Conservation (phyloP, 2,888 invertebrate genomes). For the Gasteruption jaculator region DNA sequence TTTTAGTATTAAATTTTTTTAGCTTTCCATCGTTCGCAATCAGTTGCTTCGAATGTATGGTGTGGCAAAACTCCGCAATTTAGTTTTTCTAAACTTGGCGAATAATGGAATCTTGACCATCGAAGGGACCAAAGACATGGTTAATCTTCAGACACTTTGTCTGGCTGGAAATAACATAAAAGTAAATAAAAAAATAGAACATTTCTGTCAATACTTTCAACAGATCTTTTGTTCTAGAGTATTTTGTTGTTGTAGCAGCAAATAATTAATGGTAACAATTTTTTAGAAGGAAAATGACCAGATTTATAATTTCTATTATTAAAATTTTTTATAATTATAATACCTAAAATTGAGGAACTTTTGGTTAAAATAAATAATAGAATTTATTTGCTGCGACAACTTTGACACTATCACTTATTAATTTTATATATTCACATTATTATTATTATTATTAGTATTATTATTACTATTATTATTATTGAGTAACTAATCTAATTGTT, state of each 20-base stretch:
- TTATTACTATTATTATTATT: no score
- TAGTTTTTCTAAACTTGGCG: conserved; percentile 78
- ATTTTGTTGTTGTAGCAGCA: no score
- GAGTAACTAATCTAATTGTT: neutral
- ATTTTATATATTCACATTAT: neutral
- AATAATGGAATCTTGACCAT: conserved; percentile 86
- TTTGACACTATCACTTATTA: neutral
- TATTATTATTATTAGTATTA: no score
- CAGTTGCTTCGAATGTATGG: conserved; percentile 84
- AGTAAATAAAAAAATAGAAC: conserved; percentile 46
- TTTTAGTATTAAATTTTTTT: conserved; percentile 34
- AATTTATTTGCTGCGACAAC: neutral
- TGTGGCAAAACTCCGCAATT: conserved; percentile 72
- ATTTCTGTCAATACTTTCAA: conserved; percentile 7
- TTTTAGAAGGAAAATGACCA: no score
- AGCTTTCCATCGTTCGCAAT: conserved; percentile 84
- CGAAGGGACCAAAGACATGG: conserved; percentile 82
- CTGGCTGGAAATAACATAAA: conserved; percentile 88
- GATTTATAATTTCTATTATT: neutral
- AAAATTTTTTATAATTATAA: conserved; percentile 1
- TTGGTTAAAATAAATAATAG: neutral
- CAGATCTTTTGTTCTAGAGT: conserved; percentile 8
- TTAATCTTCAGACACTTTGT: conserved; percentile 75
- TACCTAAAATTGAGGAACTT: conserved; percentile 2
- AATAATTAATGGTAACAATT: no score